Evolutionary conservation across 2,113 vertebrate species (phyloP), one percentile per base, ranked within the genome.

Genomic region (Anoplopoma fimbria): DNA sequence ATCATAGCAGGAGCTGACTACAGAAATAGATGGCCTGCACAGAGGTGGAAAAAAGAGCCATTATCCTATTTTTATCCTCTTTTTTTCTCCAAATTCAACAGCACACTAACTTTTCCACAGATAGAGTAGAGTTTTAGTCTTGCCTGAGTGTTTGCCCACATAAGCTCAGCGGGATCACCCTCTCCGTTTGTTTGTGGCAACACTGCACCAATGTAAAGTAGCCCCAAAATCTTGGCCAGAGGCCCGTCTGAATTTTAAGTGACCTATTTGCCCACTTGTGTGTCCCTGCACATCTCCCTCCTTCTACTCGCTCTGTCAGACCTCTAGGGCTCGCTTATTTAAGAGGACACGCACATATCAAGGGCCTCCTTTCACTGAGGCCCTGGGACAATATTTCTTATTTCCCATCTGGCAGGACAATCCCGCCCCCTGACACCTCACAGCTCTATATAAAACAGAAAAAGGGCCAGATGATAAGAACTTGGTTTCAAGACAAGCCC

Each of bases 171-270:
- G 38, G 80, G 90, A 83, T 90, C 79, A 79, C 76, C 82, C 89
- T 77, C 78, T 77, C 85, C 73, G 85, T 91, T 94, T 93, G 91
- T 94, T 88, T 86, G 62, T 60, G 71, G 88, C 92, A 92, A 94
- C 93, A 85, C 92, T 76, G 92, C 91, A 77, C 94, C 94, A 93
- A 95, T 95, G 93, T 94, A 94, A 95, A 95, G 93, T 92, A 94
- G 94, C 79, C 81, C 83, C 87, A 70, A 89, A 93, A 92, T 82
- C 87, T 90, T 95, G 95, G 94, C 91, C 63, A 13, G 61, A 45
- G 69, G 93, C 94, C 94, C 69, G 34, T 70, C 33, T 93, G 95
- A 94, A 95, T 95, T 92, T 95, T 91, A 95, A 95, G 93, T 93
- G 90, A 85, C 85, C 89, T 63, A 81, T 93, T 89, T 89, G 78